Evolutionary conservation across 53 echinoderm and acorn worm genomes (phyloP).

Genomic region (Luidia sarsii): DNA sequence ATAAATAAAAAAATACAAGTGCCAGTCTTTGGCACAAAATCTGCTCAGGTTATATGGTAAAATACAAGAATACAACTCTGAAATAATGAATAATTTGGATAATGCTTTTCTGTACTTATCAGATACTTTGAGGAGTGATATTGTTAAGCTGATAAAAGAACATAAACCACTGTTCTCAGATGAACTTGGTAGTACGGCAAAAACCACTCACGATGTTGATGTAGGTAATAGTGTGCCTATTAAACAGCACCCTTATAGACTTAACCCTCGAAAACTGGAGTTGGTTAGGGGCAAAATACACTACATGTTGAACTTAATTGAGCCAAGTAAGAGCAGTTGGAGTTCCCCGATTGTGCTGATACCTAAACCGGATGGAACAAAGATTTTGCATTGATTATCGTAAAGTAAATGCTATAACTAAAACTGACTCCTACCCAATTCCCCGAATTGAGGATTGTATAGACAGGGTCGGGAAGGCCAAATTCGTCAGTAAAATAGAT

Average conservation of each 20-base stretch:
- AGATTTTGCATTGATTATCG: neutral
- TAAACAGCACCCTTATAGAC: slow-evolving; percentile 60
- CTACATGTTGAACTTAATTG: slow-evolving; percentile 14
- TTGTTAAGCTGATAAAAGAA: slow-evolving; percentile 22
- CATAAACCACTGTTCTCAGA: slow-evolving; percentile 36
- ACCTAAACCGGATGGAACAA: neutral
- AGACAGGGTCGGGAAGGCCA: neutral
- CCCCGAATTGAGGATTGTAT: neutral
- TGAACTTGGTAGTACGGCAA: slow-evolving; percentile 4
- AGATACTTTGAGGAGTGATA: neutral
- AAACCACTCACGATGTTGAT: slow-evolving; percentile 47
- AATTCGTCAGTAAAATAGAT: neutral
- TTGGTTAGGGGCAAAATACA: neutral
- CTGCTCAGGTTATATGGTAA: no score
- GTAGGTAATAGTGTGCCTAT: slow-evolving; percentile 50
- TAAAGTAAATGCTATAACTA: no score
- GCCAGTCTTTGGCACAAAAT: no score
- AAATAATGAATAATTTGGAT: slow-evolving; percentile 29
- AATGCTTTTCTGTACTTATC: slow-evolving; percentile 32
- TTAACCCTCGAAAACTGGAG: slow-evolving; percentile 43
- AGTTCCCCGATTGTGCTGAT: slow-evolving; percentile 9
- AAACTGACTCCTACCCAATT: neutral
- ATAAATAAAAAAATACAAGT: no score
- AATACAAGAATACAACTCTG: no score
- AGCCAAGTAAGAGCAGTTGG: slow-evolving; percentile 25